These are phyloP conservation scores for Procambarus virginalis DNA, from an alignment of 1,140 invertebrate species.

Conservation along the genomic window DNA sequence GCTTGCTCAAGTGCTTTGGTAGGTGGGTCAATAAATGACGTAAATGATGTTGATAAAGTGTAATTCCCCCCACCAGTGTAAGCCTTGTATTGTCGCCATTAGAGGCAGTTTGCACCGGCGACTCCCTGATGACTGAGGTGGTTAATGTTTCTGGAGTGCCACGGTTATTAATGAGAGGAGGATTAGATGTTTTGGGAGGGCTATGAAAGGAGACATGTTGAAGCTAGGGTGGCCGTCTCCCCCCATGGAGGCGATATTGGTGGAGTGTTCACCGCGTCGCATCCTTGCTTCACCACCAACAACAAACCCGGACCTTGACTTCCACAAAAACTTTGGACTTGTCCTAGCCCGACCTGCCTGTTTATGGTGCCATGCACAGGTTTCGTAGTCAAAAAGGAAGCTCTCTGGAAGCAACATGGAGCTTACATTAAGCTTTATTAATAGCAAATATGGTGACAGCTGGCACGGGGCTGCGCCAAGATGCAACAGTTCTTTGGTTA, in stretches of 20 bases:
- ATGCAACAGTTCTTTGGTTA: slow-evolving; percentile 62
- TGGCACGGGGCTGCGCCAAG: slow-evolving; percentile 56
- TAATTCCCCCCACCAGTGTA: slow-evolving; percentile 36
- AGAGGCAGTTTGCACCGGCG: not conserved
- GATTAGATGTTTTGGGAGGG: not conserved
- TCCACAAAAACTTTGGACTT: not conserved
- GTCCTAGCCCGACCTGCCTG: not conserved
- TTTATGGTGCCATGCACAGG: not conserved
- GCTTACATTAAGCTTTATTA: slow-evolving; percentile 57
- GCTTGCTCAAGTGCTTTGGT: slow-evolving; percentile 3
- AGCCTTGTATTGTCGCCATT: not conserved
- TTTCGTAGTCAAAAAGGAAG: slow-evolving; percentile 11
- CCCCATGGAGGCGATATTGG: slow-evolving; percentile 18
- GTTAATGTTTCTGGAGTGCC: not conserved
- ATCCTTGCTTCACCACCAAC: slow-evolving; percentile 14
- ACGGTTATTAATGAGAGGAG: not conserved
- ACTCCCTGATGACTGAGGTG: not conserved
- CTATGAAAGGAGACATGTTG: not conserved
- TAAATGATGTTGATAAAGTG: slow-evolving; percentile 39
- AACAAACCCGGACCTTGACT: not conserved
- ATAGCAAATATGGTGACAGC: slow-evolving; percentile 50
- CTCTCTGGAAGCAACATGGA: slow-evolving; percentile 41
- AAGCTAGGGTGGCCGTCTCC: not conserved
- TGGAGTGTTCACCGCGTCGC: not conserved
- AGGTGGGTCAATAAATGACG: slow-evolving; percentile 45